phyloP scores from a whole-genome alignment of 2,113 vertebrate species.

The Perca schrenkii region DNA sequence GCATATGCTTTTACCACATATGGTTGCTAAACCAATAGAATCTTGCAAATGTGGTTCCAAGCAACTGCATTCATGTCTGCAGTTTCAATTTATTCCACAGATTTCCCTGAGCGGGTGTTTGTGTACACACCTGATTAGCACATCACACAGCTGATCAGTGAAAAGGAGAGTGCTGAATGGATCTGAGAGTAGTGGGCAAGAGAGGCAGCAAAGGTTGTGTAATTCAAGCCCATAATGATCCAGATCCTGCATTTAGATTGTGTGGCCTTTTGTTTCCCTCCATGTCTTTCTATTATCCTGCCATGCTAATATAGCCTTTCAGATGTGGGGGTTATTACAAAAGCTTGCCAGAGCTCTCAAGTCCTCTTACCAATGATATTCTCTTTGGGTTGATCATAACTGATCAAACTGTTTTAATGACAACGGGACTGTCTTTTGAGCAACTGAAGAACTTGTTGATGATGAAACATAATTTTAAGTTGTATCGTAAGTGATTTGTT shows the following conservation, averaged over 20 bases:
- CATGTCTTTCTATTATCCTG: conserved; percentile 61
- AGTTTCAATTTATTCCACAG: conserved; percentile 37
- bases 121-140: conserved; percentile 72
- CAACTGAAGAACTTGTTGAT: not conserved
- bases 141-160: conserved; percentile 76
- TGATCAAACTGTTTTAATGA: not conserved
- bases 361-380: conserved; percentile 23
- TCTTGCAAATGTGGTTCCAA: not conserved
- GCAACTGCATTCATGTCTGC: not conserved
- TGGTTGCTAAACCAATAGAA: not conserved
- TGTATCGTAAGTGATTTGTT: not conserved
- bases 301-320: conserved; percentile 73
- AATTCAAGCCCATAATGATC: conserved; percentile 78
- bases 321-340: conserved; percentile 38
- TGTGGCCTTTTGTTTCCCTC: conserved; percentile 67
- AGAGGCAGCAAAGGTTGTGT: conserved; percentile 53
- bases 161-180: conserved; percentile 67
- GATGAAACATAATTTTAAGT: not conserved
- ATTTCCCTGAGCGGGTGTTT: conserved; percentile 35
- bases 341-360: conserved; percentile 31
- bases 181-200: conserved; percentile 41
- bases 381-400: conserved; percentile 2
- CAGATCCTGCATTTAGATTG: conserved; percentile 70
- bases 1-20: not conserved
- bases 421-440: not conserved